Evolutionary conservation across 2,113 vertebrate species (phyloP).

Genomic region (Ascaphus truei): DNA sequence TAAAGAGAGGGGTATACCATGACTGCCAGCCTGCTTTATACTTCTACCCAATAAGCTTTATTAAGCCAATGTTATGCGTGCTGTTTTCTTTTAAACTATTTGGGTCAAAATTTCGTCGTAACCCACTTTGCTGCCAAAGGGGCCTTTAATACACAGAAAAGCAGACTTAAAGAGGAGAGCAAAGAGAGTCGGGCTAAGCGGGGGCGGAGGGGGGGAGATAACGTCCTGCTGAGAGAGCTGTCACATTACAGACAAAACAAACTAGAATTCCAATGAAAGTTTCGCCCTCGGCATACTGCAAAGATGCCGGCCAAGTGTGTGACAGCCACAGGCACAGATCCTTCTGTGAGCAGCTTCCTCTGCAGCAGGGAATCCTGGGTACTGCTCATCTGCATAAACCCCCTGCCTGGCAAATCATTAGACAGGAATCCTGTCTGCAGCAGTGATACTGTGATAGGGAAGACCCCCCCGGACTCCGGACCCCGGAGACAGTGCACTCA

Average conservation of each 20-base stretch:
- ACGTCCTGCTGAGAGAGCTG: conserved; percentile 10
- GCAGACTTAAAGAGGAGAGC: conserved; percentile 13
- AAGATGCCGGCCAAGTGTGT: neutral
- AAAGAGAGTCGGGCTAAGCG: conserved; percentile 2
- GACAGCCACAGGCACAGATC: neutral
- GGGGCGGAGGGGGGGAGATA: conserved; percentile 2
- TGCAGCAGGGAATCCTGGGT: too few relatives aligned
- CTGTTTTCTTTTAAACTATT: conserved; percentile 13
- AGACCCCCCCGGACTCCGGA: too few relatives aligned
- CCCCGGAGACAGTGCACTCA: too few relatives aligned
- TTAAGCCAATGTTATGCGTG: neutral
- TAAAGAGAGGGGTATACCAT: neutral
- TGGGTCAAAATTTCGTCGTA: conserved; percentile 28
- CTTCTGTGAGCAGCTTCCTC: neutral
- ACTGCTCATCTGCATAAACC: too few relatives aligned
- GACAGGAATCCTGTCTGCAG: too few relatives aligned
- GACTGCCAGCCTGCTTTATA: conserved; percentile 4
- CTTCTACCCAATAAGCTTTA: conserved; percentile 14
- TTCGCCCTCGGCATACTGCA: neutral
- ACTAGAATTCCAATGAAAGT: neutral
- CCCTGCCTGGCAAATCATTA: too few relatives aligned
- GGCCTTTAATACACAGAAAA: neutral
- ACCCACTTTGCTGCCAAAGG: conserved; percentile 4
- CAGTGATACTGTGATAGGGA: too few relatives aligned
- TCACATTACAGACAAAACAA: conserved; percentile 18